Base-by-base conservation (phyloP, 2,888 invertebrate genomes). In the Acleris holmiana region DNA sequence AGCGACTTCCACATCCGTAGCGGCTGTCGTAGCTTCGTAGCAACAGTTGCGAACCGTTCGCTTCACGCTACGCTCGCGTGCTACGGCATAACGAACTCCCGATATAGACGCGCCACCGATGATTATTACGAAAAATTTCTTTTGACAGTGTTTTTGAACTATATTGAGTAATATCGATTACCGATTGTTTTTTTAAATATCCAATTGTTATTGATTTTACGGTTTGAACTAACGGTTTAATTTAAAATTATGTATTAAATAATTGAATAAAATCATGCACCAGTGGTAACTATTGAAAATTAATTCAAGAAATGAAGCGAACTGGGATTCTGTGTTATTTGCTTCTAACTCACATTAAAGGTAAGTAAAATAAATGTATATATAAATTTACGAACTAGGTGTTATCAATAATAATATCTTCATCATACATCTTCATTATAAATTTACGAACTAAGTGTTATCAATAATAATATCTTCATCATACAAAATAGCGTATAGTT, bases 11-110 rank as follows among this genome's bases (percentile, higher is more conserved):
- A 72, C 72, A 68, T 63, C 59, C 63, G 69, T 50, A 58, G 71
- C 68, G 66, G 68, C 68, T 48, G 66, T 53, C 71, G 68, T 69
- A 69, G 67, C 69, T 51, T 67, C 78, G 83, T 86, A 88, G 87
- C 89, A 90, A 90, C 91, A 91, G 91, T 91, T 91, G 88, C 88
- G 85, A 74, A 72, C 77, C 70, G 75, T 71, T 69, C 82, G 80
- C 76, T 86, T 78, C 81, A 78, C 86, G 83, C 76, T 74, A 71
- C 90, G 78, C 89, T 76, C 88, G 91, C 76, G 65, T 69, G 72
- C 71, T 60, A 74, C 76, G 72, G 66, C 61, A 56, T 17, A 46
- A 29, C 50, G 23, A 47, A 63, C 21, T 23, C 41, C 4, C 25
- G 19, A 25, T 46, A 49, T 35, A 29, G 25, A 13, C 10, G 13